phyloP scores from a whole-genome alignment of 1,140 invertebrate species.

The Drosophila rufa region DNA sequence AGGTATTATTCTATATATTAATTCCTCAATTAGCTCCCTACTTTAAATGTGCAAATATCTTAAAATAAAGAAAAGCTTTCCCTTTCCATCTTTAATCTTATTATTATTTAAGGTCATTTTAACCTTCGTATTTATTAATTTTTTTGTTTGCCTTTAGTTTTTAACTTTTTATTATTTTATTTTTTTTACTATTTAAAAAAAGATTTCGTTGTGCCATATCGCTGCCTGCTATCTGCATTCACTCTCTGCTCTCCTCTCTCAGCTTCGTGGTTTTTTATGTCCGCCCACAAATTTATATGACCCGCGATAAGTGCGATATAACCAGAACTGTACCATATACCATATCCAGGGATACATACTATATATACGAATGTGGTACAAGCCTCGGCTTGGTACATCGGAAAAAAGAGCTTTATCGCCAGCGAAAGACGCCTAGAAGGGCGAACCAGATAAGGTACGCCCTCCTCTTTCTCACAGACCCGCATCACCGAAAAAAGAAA shows the following conservation, averaged over 20 bases:
- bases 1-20: too few species aligned
- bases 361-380: constrained; percentile 1
- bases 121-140: constrained; percentile 5
- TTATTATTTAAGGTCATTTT: constrained; percentile 6
- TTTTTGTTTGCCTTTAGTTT: constrained; percentile 1
- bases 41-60: too few species aligned
- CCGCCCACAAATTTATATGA: constrained; percentile 80
- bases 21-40: too few species aligned
- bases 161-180: too few species aligned
- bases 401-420: constrained; percentile 24
- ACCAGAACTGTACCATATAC: constrained; percentile 12
- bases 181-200: constrained; percentile 61
- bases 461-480: constrained; percentile 6
- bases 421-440: constrained; percentile 18
- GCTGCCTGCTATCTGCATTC: constrained; percentile 47
- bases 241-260: constrained; percentile 2
- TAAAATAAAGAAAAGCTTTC: too few species aligned
- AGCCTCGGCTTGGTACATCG: constrained; percentile 3
- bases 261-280: constrained; percentile 60
- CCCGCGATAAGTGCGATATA: constrained; percentile 68
- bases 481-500: constrained; percentile 25
- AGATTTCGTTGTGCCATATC: constrained; percentile 53
- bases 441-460: constrained; percentile 14
- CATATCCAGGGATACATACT: not conserved
- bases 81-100: too few species aligned